A percentile compares a stretch with the other conserved stretches of the same genome.
Evolutionary conservation across 2,797 vertebrate genomes (phyloP).

Genomic region (Peromyscus eremicus): DNA sequence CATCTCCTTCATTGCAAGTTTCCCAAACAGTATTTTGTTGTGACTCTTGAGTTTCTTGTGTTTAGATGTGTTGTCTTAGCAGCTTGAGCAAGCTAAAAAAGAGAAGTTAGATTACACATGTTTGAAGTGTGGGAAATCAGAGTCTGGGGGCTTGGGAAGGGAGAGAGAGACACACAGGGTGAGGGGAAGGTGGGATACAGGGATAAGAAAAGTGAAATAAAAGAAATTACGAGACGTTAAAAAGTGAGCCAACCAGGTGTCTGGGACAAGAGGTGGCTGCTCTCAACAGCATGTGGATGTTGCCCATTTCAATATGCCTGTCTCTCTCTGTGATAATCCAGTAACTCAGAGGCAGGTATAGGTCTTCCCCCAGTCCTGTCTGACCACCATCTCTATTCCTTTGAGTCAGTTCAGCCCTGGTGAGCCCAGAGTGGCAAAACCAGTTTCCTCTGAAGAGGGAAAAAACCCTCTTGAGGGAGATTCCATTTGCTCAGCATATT

Average conservation of each 20-base stretch:
- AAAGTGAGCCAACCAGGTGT: not conserved
- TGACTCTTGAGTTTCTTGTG: not conserved
- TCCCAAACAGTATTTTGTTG: not conserved
- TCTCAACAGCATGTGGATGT: not conserved
- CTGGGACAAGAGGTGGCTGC: not conserved
- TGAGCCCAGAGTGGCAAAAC: not conserved
- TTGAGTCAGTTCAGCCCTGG: not conserved
- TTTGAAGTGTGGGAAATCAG: not conserved
- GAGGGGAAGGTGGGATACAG: not conserved
- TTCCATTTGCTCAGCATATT: not conserved
- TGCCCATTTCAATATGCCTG: not conserved
- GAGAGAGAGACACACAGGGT: not conserved
- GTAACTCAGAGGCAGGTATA: not conserved
- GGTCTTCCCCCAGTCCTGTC: not conserved
- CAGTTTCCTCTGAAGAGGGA: not conserved
- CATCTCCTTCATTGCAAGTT: conserved; percentile 43
- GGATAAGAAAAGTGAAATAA: not conserved
- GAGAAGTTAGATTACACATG: not conserved
- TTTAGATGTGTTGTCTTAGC: not conserved
- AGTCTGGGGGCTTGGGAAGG: not conserved
- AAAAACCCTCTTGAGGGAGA: not conserved
- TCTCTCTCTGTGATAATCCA: not conserved
- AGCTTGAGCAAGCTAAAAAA: not conserved
- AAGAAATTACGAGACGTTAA: not conserved
- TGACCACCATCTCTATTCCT: not conserved